phyloP scores from a whole-genome alignment of 2,113 vertebrate species.

The Barbus barbus region DNA sequence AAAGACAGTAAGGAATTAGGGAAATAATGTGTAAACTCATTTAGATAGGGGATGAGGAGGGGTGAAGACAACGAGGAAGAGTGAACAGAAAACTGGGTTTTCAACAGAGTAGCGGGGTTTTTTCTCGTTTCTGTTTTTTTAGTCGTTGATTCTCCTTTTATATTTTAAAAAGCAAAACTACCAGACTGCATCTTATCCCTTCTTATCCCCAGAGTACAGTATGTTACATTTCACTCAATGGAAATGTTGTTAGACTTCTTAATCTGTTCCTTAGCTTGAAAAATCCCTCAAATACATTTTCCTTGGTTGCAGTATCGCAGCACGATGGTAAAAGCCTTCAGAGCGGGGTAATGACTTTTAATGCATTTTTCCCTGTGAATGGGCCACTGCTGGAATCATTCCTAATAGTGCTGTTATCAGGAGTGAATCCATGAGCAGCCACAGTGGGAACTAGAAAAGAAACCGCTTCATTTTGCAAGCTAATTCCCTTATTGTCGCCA shows the following conservation, averaged over 20 bases:
- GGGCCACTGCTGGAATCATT: conserved; percentile 36
- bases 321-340: neutral
- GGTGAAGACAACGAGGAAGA: neutral
- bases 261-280: conserved; percentile 13
- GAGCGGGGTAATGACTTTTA: conserved; percentile 37
- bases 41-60: neutral
- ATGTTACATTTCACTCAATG: conserved; percentile 1
- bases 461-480: conserved; percentile 25
- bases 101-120: neutral
- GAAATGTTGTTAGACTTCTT: conserved; percentile 27
- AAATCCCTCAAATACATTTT: conserved; percentile 30
- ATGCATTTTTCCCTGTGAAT: conserved; percentile 16
- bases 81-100: neutral
- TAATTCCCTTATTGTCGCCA: conserved; percentile 38
- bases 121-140: neutral
- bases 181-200: conserved; percentile 35
- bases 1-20: neutral
- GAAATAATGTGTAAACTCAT: conserved; percentile 8
- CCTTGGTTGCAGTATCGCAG: neutral
- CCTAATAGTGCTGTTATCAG: conserved; percentile 36
- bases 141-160: conserved; percentile 3
- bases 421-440: conserved; percentile 32
- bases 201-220: conserved; percentile 20
- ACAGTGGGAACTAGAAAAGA: conserved; percentile 36
- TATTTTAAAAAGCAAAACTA: conserved; percentile 5